phyloP scores from a whole-genome alignment of 2,888 invertebrate species.

The Sycophila texana region DNA sequence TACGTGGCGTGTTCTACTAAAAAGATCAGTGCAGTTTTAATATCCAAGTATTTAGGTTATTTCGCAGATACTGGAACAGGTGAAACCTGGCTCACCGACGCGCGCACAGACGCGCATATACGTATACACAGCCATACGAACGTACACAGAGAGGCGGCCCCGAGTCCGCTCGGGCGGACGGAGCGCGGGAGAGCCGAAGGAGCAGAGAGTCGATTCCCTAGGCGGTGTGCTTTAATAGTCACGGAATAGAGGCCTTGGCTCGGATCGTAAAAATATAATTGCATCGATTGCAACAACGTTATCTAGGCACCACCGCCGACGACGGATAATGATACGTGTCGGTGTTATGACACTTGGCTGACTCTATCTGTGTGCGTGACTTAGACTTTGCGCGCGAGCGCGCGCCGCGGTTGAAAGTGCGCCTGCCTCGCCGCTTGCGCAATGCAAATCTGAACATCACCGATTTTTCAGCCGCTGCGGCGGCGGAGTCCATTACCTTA shows the following conservation, averaged over 20 bases:
- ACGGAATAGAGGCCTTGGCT: constrained; percentile 67
- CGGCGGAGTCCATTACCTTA: too few species aligned
- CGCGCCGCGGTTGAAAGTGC: too few species aligned
- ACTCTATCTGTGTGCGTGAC: neutral
- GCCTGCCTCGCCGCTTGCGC: too few species aligned
- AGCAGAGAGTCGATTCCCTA: constrained; percentile 16
- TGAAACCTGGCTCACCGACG: neutral
- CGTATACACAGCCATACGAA: too few species aligned
- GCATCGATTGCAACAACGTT: constrained; percentile 72
- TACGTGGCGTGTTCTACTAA: neutral
- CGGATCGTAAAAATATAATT: constrained; percentile 72
- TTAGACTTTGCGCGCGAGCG: neutral
- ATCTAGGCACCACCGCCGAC: constrained; percentile 65
- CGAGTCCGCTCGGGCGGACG: neutral
- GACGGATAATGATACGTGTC: constrained; percentile 71
- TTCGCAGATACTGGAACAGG: constrained; percentile 21
- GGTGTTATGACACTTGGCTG: constrained; percentile 63
- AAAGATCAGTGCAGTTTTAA: constrained; percentile 45
- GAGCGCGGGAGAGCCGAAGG: neutral
- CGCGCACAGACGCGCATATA: neutral
- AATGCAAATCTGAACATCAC: too few species aligned
- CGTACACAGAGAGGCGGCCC: too few species aligned
- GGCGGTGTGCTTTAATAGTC: constrained; percentile 59
- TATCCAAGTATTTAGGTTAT: constrained; percentile 64
- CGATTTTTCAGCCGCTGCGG: too few species aligned